Base-by-base conservation (phyloP, 2,888 invertebrate species). In the Apamea crenata region DNA sequence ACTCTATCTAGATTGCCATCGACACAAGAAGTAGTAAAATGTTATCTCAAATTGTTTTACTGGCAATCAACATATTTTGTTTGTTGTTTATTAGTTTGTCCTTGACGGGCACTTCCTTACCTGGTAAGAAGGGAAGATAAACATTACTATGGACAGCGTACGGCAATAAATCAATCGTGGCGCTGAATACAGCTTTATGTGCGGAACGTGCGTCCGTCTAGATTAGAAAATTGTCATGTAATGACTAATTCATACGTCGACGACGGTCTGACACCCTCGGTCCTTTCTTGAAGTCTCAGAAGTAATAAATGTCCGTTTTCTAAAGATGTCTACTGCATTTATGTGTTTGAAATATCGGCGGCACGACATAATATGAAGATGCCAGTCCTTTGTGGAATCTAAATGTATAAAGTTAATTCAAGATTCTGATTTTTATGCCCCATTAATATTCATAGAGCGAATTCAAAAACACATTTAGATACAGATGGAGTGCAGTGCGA, bases 81-180 rank as follows among this genome's bases (percentile, higher is more conserved):
- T 83, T 77, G 74, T 77, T 76, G 71, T 79, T 76, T 87, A 80
- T 84, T 61, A 71, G 36, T 73, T 82, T 81, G 79, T 74, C 88
- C 91, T 83, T 86, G 84, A 83, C 91, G 47, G 71, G 67, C 40
- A 74, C 73, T 71, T 72, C 78, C 77, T 76, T 81, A 72, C 87
- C 87, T 86, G 81, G 87, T 84, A 86, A 82, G 88, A 87, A 90
- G 88, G 90, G 91, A 91, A 91, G 91, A 92, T 89, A 91, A 93
- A 91, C 92, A 94, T 95, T 95, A 95, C 92, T 94, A 96, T 96
- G 95, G 93, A 88, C 93, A 92, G 90, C 93, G 89, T 88, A 90
- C 86, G 89, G 92, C 91, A 90, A 96, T 96, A 96, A 96, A 96
- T 96, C 96, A 95, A 91, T 91, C 90, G 91, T 91, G 91, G 91